Evolutionary conservation across 2,888 invertebrate genomes (phyloP).

Genomic region (Lissocephala sabroskyi): DNA sequence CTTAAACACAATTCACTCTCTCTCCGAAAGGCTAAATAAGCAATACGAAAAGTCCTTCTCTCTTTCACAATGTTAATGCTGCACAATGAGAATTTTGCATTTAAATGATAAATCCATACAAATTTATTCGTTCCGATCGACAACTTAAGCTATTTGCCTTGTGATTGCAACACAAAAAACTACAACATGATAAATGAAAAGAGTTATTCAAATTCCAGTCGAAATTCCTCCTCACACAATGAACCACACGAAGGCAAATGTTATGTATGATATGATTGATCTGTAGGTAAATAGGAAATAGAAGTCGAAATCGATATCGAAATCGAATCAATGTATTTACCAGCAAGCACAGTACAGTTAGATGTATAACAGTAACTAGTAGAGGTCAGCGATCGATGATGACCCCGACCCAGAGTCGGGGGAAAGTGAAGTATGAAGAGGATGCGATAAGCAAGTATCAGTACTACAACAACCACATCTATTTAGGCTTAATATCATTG

Average conservation of each 20-base stretch:
- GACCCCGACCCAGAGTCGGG: too few relatives aligned
- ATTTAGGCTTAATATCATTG: conserved; percentile 64
- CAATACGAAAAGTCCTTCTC: conserved; percentile 21
- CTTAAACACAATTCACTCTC: conserved; percentile 20
- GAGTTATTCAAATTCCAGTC: conserved; percentile 7
- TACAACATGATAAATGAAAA: conserved; percentile 9
- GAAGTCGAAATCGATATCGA: conserved; percentile 25
- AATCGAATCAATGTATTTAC: conserved; percentile 35
- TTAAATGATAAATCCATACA: conserved; percentile 41
- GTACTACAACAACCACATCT: conserved; percentile 54
- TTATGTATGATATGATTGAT: conserved; percentile 52
- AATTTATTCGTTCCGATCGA: conserved; percentile 41
- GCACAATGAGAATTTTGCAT: conserved; percentile 68
- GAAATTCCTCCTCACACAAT: conserved; percentile 24
- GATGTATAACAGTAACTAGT: conserved; percentile 52
- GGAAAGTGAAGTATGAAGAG: conserved; percentile 33
- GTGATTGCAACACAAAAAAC: conserved; percentile 27
- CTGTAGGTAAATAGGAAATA: too few relatives aligned
- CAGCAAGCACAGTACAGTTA: conserved; percentile 15
- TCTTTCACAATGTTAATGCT: conserved; percentile 63
- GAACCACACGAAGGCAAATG: conserved; percentile 33
- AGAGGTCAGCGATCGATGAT: too few relatives aligned
- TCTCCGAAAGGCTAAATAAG: conserved; percentile 30
- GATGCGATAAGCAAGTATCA: conserved; percentile 38
- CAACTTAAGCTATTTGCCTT: conserved; percentile 35